These are phyloP conservation scores for Phoebastria nigripes DNA, from an alignment of 2,797 vertebrate genomes.

Conservation along the genomic window DNA sequence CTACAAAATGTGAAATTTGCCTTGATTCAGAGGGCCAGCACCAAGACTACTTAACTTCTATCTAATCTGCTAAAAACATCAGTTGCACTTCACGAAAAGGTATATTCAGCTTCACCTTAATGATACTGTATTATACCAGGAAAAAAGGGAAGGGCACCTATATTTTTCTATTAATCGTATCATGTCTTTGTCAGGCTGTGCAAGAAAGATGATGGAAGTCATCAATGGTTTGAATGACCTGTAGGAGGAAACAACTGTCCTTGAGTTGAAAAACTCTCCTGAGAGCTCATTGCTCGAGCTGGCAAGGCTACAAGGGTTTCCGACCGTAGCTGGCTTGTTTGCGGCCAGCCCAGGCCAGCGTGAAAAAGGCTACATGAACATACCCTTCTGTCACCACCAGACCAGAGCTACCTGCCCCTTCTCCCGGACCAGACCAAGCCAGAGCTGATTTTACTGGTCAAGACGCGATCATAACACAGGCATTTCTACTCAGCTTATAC, in stretches of 20 bases:
- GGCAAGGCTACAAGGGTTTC: neutral
- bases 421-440: neutral
- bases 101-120: neutral
- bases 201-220: neutral
- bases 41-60: neutral
- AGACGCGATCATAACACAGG: accelerated
- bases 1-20: neutral
- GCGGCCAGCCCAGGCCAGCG: neutral
- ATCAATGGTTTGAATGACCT: neutral
- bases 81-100: neutral
- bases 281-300: neutral
- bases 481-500: neutral
- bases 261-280: neutral
- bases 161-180: neutral
- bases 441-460: neutral
- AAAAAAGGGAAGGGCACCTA: neutral
- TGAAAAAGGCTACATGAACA: neutral
- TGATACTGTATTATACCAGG: neutral
- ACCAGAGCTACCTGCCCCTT: neutral
- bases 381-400: neutral
- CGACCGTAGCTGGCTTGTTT: neutral
- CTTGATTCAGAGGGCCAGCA: neutral
- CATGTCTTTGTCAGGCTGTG: neutral
- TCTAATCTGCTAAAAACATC: neutral
- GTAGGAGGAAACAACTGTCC: neutral